These are phyloP conservation scores for Masticophis lateralis DNA, from an alignment of 2,797 vertebrate species.

Conservation along the genomic window DNA sequence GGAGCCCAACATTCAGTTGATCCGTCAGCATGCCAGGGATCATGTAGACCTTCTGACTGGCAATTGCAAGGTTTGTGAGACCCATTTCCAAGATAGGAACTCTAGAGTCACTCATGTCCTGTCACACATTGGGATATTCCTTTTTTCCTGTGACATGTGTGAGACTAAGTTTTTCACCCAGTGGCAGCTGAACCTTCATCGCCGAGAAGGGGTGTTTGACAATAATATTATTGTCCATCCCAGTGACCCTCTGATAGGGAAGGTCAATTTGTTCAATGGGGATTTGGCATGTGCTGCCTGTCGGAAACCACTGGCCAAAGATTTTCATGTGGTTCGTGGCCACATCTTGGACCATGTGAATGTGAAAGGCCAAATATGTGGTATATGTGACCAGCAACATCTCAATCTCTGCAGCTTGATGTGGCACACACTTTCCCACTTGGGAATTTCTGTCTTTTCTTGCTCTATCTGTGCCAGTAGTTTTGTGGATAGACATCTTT, in stretches of 20 bases:
- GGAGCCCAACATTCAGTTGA: conserved; percentile 80
- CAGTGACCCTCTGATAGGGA: conserved; percentile 72
- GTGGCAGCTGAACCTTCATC: conserved; percentile 87
- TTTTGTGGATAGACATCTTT: conserved; percentile 80
- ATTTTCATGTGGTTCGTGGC: conserved; percentile 86
- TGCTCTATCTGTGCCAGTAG: conserved; percentile 87
- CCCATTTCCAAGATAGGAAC: conserved; percentile 81
- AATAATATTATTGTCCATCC: conserved; percentile 78
- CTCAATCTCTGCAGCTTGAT: conserved; percentile 86
- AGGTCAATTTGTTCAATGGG: conserved; percentile 65
- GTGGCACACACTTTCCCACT: conserved; percentile 89
- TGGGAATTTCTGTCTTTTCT: conserved; percentile 84
- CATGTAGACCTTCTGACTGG: conserved; percentile 86
- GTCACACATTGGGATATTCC: conserved; percentile 88
- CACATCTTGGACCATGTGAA: conserved; percentile 87
- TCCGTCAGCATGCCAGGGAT: conserved; percentile 83
- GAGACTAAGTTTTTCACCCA: conserved; percentile 89
- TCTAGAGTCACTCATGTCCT: conserved; percentile 82
- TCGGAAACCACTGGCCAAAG: conserved; percentile 80
- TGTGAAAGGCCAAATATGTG: conserved; percentile 82
- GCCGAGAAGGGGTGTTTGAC: conserved; percentile 78
- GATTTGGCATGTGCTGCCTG: conserved; percentile 85
- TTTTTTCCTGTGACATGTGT: conserved; percentile 94
- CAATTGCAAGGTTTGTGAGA: conserved; percentile 86
- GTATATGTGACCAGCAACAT: conserved; percentile 84